Evolutionary conservation across 2,888 invertebrate species (phyloP), one percentile per base, ranked within the genome.

Genomic region (Altica lythri): DNA sequence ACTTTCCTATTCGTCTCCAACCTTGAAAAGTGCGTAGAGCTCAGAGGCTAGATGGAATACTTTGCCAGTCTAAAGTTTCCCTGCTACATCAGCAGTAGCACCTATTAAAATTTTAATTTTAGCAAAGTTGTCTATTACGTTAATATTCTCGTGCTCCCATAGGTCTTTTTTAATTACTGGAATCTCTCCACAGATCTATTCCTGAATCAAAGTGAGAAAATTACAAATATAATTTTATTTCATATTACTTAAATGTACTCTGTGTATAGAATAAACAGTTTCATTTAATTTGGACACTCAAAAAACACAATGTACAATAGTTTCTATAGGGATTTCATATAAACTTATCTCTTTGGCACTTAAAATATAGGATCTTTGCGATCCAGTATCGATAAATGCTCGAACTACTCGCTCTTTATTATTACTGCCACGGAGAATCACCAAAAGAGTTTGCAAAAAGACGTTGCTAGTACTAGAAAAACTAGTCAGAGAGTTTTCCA

Each of bases 81-180:
- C 68, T 2, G 57, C 53, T n/a, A 64, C 42, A 55, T 67, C 68
- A 1, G 65, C 42, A 55, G 66, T 67, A 1, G 65, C 61, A 10
- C 66, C 68, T 9, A 68, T 66, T 5, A 64, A 45, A 16, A 68
- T 25, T 13, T 60, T 54, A 10, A 68, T 60, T 0, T 56, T 19
- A 6, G 55, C 54, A 42, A 35, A 8, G 12, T 25, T 27, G 46
- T 61, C 61, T 17, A 19, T 43, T 2, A 60, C 22, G 9, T 18
- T 10, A 17, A 59, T 55, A 18, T 42, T 45, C 12, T 62, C 55
- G 8, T 47, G 12, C 10, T 46, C 30, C 60, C 62, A 64, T n/a
- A 51, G 34, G 13, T 54, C 58, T 34, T 43, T 14, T 6, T 27
- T 43, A 5, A 62, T 48, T 44, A 45, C 12, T 9, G 49, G 32